A percentile compares a stretch with the other conserved stretches of the same genome.
Conservation (phyloP, 2,888 invertebrate species). For the Aleiodes leptofemur region DNA sequence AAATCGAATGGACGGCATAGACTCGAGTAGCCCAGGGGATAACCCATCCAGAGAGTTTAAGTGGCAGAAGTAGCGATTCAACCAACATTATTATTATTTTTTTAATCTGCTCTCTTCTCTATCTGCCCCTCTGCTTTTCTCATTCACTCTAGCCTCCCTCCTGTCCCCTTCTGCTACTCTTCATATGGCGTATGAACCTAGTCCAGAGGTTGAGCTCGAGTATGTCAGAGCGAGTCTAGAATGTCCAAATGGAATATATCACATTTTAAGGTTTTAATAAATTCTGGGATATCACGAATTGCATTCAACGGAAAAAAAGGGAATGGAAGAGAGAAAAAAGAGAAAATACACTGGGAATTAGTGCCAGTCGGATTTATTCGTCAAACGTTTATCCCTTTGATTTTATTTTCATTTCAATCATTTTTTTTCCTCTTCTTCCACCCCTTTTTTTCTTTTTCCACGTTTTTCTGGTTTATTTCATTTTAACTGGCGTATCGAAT, state of each 20-base stretch:
- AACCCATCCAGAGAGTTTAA: slow-evolving; percentile 56
- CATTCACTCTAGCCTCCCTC: background rate
- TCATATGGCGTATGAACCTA: too few species aligned
- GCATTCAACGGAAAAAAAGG: too few species aligned
- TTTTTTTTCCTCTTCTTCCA: background rate
- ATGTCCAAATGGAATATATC: background rate
- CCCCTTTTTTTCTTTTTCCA: background rate
- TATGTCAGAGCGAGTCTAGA: background rate
- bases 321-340: background rate
- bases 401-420: slow-evolving; percentile 7
- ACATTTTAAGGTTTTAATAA: too few species aligned
- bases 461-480: background rate
- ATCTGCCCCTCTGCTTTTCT: slow-evolving; percentile 2
- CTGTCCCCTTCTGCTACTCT: too few species aligned
- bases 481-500: background rate
- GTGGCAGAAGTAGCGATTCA: slow-evolving; percentile 65
- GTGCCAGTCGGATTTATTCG: background rate
- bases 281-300: too few species aligned
- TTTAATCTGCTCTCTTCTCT: slow-evolving; percentile 45
- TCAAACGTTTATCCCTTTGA: background rate
- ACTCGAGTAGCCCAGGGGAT: slow-evolving; percentile 53
- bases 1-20: slow-evolving; percentile 64
- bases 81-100: slow-evolving; percentile 68
- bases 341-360: background rate
- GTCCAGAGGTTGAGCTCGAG: too few species aligned